These are phyloP conservation scores for Malthinus flaveolus DNA, from an alignment of 2,888 invertebrate genomes.

Conservation along the genomic window DNA sequence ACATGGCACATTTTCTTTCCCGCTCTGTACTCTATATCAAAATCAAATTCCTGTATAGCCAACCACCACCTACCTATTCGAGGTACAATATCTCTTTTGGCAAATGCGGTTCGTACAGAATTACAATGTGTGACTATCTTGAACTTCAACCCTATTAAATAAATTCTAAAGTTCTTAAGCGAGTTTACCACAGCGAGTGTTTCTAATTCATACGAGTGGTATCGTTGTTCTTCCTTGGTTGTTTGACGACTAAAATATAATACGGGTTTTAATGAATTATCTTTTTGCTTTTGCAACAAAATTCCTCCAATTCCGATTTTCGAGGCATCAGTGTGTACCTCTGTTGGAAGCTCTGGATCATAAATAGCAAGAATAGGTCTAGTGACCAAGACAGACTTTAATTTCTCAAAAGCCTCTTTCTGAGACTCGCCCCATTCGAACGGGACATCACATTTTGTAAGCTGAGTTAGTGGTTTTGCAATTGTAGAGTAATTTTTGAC, in stretches of 20 bases:
- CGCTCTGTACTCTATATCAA: slow-evolving; percentile 38
- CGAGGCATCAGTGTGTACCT: slow-evolving; percentile 36
- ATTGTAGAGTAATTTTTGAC: slow-evolving; percentile 33
- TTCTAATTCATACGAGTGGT: slow-evolving; percentile 10
- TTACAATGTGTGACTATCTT: slow-evolving; percentile 39
- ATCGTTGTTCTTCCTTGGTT: slow-evolving; percentile 14
- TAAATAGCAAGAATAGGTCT: slow-evolving; percentile 33
- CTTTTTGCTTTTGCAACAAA: slow-evolving; percentile 29
- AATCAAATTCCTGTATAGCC: slow-evolving; percentile 39
- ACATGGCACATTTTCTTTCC: slow-evolving; percentile 42
- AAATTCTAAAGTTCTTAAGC: slow-evolving; percentile 35
- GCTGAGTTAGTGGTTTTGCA: slow-evolving; percentile 34
- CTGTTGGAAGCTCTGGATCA: slow-evolving; percentile 31
- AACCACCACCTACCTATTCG: slow-evolving; percentile 44
- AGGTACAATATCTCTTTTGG: slow-evolving; percentile 37
- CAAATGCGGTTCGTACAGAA: slow-evolving; percentile 29
- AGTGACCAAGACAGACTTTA: slow-evolving; percentile 23
- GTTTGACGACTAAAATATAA: slow-evolving; percentile 9
- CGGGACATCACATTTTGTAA: slow-evolving; percentile 31
- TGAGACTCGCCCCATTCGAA: slow-evolving; percentile 35
- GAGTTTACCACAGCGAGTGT: slow-evolving; percentile 30
- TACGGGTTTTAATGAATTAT: slow-evolving; percentile 1
- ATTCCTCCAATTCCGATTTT: slow-evolving; percentile 33
- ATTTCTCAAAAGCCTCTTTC: slow-evolving; percentile 31
- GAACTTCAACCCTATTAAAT: slow-evolving; percentile 36